Conservation (phyloP, 2,888 invertebrate genomes). For the Sphecodes monilicornis region DNA sequence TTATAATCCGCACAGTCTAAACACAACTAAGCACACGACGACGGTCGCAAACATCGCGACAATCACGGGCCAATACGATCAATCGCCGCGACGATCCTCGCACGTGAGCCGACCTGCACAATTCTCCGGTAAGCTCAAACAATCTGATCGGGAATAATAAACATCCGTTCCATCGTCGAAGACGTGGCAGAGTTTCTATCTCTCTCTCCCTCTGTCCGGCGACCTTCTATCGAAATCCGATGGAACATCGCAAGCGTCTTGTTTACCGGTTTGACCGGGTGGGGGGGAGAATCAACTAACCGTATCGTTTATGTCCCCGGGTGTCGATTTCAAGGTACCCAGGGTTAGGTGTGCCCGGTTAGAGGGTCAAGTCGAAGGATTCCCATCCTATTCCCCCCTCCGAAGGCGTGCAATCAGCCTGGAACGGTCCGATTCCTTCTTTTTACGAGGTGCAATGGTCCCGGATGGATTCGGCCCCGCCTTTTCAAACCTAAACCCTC, state of each 20-base stretch:
- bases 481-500: not conserved
- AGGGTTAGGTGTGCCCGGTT: not conserved
- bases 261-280: slow-evolving; percentile 10
- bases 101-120: not conserved
- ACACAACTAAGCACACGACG: not conserved
- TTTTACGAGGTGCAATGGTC: slow-evolving; percentile 8
- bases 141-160: slow-evolving; percentile 10
- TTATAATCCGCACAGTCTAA: not conserved
- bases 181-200: not conserved
- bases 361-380: slow-evolving; percentile 20
- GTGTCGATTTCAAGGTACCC: slow-evolving; percentile 27
- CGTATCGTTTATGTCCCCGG: slow-evolving; percentile 18
- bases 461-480: not conserved
- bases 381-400: not conserved
- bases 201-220: not conserved
- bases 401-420: slow-evolving; percentile 9
- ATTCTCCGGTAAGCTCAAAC: not conserved
- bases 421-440: not conserved
- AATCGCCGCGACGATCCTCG: not conserved
- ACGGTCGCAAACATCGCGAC: not conserved
- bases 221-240: not conserved
- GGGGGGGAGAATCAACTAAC: slow-evolving; percentile 23
- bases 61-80: slow-evolving; percentile 1
- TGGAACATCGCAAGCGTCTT: slow-evolving; percentile 16
- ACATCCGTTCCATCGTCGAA: not conserved